Evolutionary conservation across 1,140 invertebrate species (phyloP).

Genomic region (Ectropis grisescens): DNA sequence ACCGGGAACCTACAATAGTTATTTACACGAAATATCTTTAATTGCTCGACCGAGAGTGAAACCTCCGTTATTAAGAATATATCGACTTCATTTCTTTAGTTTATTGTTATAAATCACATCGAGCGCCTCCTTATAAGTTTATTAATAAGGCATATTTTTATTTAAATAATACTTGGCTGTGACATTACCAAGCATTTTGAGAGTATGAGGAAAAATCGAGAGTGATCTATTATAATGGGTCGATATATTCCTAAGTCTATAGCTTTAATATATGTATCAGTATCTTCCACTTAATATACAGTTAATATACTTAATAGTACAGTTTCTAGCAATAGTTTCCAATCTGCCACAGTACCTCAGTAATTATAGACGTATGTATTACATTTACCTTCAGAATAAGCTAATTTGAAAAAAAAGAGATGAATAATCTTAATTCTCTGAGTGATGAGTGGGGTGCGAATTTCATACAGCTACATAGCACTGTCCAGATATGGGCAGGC

Average conservation of each 20-base stretch:
- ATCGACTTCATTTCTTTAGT: conserved; percentile 31
- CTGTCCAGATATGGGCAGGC: no score
- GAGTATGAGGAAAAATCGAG: conserved; percentile 35
- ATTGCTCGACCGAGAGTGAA: conserved; percentile 44
- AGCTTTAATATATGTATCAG: conserved; percentile 65
- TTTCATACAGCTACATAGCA: no score
- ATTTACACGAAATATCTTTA: conserved; percentile 55
- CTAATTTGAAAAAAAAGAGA: no score
- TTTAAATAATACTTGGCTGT: no score
- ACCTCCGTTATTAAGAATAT: conserved; percentile 43
- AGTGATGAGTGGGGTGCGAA: no score
- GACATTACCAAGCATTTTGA: conserved; percentile 4
- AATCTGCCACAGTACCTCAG: conserved; percentile 62
- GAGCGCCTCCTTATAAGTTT: conserved; percentile 7
- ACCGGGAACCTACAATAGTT: conserved; percentile 57
- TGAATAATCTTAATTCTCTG: no score
- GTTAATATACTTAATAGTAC: conserved; percentile 48
- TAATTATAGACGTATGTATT: conserved; percentile 27
- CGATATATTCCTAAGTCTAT: conserved; percentile 57
- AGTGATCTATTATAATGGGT: conserved; percentile 35
- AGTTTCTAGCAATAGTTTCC: conserved; percentile 61
- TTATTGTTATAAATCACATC: conserved; percentile 30
- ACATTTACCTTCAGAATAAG: no score
- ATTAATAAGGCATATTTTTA: conserved; percentile 20
- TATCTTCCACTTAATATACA: conserved; percentile 62